Conservation (phyloP, 2,797 vertebrate genomes). For the Crenichthys baileyi region DNA sequence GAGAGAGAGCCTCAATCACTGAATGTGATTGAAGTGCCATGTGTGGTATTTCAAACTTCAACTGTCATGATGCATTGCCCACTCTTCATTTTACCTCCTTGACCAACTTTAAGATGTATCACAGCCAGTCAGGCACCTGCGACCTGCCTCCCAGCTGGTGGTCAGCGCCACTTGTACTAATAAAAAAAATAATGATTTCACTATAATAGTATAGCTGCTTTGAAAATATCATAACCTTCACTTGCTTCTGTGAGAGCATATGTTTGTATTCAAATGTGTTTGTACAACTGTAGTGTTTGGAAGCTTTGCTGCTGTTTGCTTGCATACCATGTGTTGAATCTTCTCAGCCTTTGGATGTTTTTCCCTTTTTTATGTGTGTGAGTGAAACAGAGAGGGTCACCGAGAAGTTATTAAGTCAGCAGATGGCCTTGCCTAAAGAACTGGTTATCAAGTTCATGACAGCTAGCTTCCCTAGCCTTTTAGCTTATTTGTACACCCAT, state of each 20-base stretch:
- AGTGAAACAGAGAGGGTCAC: slow-evolving; percentile 36
- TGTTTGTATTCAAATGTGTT: slow-evolving; percentile 17
- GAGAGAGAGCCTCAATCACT: slow-evolving; percentile 66
- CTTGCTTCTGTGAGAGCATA: slow-evolving; percentile 1
- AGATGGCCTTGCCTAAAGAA: slow-evolving; percentile 68
- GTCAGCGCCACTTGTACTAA: neutral
- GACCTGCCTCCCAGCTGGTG: slow-evolving; percentile 24
- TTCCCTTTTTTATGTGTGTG: slow-evolving; percentile 1
- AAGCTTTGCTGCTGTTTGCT: slow-evolving; percentile 14
- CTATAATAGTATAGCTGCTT: slow-evolving; percentile 17
- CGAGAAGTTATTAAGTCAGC: slow-evolving; percentile 66
- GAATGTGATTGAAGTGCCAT: slow-evolving; percentile 67
- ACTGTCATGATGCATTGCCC: slow-evolving; percentile 38
- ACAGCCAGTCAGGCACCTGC: slow-evolving; percentile 48
- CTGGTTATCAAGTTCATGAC: slow-evolving; percentile 69
- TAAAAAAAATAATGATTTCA: slow-evolving; percentile 8
- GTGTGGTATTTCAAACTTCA: slow-evolving; percentile 54
- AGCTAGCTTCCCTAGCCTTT: slow-evolving; percentile 65
- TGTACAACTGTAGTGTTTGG: slow-evolving; percentile 8
- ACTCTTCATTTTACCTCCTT: slow-evolving; percentile 49
- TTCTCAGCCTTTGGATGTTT: slow-evolving; percentile 3
- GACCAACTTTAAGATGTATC: slow-evolving; percentile 42
- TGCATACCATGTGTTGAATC: slow-evolving; percentile 1
- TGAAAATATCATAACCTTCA: slow-evolving; percentile 25
- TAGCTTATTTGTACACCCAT: slow-evolving; percentile 71